Percentiles rank a stretch among this genome's conserved stretches.
These are phyloP conservation scores for Spinus pinus DNA, from an alignment of 2,797 vertebrate genomes.

Conservation along the genomic window DNA sequence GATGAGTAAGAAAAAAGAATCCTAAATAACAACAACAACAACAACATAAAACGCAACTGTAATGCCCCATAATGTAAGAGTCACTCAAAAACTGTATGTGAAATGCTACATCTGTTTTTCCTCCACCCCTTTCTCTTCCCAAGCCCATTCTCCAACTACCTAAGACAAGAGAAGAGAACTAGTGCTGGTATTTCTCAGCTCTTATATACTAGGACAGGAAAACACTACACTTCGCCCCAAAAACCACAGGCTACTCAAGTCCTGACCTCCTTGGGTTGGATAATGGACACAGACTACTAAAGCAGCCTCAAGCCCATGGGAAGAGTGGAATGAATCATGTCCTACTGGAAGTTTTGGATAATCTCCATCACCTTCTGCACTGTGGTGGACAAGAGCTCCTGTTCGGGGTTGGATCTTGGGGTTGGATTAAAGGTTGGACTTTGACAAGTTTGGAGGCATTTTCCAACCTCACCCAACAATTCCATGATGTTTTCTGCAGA, in stretches of 20 bases:
- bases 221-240: background rate
- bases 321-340: background rate
- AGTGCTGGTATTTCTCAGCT: background rate
- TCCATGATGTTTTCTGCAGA: background rate
- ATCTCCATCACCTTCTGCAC: background rate
- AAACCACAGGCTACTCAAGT: background rate
- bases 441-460: background rate
- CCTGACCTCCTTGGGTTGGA: background rate
- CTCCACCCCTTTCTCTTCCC: background rate
- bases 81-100: slow-evolving; percentile 37
- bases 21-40: background rate
- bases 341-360: background rate
- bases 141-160: background rate
- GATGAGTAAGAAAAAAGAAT: background rate
- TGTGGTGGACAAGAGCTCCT: background rate
- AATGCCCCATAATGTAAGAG: slow-evolving; percentile 49
- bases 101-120: slow-evolving; percentile 58
- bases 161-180: background rate
- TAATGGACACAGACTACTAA: background rate
- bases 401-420: background rate
- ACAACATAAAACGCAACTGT: background rate
- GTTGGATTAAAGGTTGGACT: background rate
- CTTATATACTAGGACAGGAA: background rate
- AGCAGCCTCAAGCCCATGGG: background rate
- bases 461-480: background rate